Base-by-base conservation (phyloP, 2,113 vertebrate genomes). In the Takifugu bimaculatus region DNA sequence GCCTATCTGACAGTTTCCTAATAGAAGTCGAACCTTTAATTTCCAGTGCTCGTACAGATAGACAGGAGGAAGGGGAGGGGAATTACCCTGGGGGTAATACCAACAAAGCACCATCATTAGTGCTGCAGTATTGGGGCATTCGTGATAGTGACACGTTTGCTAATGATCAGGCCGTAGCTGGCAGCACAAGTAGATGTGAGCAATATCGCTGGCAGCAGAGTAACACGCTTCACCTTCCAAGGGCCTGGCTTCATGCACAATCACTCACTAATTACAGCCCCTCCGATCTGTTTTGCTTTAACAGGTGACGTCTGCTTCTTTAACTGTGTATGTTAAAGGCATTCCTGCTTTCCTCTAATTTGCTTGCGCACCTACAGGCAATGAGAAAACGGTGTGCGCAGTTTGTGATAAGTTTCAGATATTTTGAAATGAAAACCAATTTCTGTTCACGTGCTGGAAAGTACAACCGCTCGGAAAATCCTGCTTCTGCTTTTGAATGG, bases 161-260 rank as follows among this genome's bases (percentile, higher is more conserved):
- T 78, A 83, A 86, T 83, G 75, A 85, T 79, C 75, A 51, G 53
- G 66, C 72, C 78, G 76, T 78, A 35, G 72, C 63, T 71, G 62
- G 54, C 39, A 11, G 75, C 44, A 67, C 43, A 75, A 72, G 65
- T 29, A 77, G 66, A 76, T 65, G 68, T 68, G 78, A 83, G 65
- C 39, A 70, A 85, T 84, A 78, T 52, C 72, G 11, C 39, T 57
- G 53, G 60, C 64, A 71, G 61, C 9, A 2, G 10, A 63, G 63
- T 43, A 53, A 71, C 57, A 63, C 20, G 14, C 74, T 74, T 60
- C 62, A 62, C 57, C 62, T 76, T 72, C 68, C 61, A 60, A 53
- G 67, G 74, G 75, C 60, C 68, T 39, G 68, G 59, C 70, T 81
- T 60, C 56, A 60, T 65, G 60, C 68, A 58, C 79, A 83, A 87